Conservation (phyloP, 2,113 vertebrate genomes). For the Aptenodytes forsteri region DNA sequence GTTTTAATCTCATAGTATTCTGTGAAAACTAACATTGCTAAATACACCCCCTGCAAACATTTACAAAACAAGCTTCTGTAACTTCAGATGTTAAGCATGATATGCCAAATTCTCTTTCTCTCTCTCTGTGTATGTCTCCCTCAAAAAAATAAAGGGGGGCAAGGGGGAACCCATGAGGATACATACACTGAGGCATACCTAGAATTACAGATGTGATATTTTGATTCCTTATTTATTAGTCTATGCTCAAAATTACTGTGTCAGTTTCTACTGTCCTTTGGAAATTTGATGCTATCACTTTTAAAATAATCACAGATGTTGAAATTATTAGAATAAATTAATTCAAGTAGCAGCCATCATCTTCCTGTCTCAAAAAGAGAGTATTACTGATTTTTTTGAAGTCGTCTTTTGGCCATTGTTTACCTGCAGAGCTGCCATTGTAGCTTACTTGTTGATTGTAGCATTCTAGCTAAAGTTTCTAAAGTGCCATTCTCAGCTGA, state of each 20-base stretch:
- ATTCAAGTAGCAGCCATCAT: not conserved
- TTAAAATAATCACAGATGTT: not conserved
- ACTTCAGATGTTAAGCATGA: not conserved
- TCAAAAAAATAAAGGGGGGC: rapidly evolving
- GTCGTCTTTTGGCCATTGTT: not conserved
- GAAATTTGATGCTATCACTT: not conserved
- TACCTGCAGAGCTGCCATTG: not conserved
- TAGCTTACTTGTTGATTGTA: not conserved
- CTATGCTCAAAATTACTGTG: not conserved
- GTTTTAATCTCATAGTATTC: not conserved
- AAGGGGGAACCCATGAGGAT: not conserved
- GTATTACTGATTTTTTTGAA: not conserved
- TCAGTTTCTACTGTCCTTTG: not conserved
- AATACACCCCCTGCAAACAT: not conserved
- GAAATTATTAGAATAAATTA: not conserved
- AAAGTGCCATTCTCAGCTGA: constrained; percentile 28
- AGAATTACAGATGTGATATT: not conserved
- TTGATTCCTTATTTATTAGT: not conserved
- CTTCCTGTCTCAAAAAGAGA: not conserved
- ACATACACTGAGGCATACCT: too few relatives aligned
- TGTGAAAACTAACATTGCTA: not conserved
- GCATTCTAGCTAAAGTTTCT: constrained; percentile 4
- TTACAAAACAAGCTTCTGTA: not conserved
- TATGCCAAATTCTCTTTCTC: not conserved
- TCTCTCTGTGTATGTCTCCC: not conserved